Evolutionary conservation across 2,888 invertebrate species (phyloP).

Genomic region (Slavum lentiscoides): DNA sequence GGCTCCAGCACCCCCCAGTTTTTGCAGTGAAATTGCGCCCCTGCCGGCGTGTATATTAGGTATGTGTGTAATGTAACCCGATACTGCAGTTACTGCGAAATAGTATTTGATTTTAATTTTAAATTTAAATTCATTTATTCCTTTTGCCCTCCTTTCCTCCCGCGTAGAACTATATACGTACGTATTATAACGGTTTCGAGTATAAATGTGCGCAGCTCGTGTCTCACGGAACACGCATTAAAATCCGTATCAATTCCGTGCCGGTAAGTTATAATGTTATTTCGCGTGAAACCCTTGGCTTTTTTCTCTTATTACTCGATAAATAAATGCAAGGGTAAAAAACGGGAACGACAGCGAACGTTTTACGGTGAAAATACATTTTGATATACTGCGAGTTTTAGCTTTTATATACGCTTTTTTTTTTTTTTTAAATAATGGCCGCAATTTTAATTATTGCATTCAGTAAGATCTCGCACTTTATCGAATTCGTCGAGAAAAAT

Average conservation of each 20-base stretch:
- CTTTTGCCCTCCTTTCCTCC: too few species aligned
- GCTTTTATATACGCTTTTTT: too few species aligned
- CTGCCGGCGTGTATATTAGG: too few species aligned
- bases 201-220: background rate
- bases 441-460: conserved; percentile 23
- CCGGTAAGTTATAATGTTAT: conserved; percentile 9
- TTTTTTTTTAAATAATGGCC: too few species aligned
- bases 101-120: too few species aligned
- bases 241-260: conserved; percentile 25
- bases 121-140: too few species aligned
- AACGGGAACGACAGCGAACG: background rate
- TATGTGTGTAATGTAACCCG: too few species aligned
- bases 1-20: too few species aligned
- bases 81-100: too few species aligned
- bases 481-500: background rate
- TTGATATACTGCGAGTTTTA: background rate
- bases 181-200: background rate
- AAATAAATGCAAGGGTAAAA: conserved; percentile 13
- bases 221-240: conserved; percentile 13
- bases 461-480: conserved; percentile 10
- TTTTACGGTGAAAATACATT: background rate
- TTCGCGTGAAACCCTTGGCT: background rate
- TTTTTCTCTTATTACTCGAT: background rate
- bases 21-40: too few species aligned
- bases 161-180: too few species aligned